Evolutionary conservation across 2,797 vertebrate genomes (phyloP).

Genomic region (Gobio occitaniae): DNA sequence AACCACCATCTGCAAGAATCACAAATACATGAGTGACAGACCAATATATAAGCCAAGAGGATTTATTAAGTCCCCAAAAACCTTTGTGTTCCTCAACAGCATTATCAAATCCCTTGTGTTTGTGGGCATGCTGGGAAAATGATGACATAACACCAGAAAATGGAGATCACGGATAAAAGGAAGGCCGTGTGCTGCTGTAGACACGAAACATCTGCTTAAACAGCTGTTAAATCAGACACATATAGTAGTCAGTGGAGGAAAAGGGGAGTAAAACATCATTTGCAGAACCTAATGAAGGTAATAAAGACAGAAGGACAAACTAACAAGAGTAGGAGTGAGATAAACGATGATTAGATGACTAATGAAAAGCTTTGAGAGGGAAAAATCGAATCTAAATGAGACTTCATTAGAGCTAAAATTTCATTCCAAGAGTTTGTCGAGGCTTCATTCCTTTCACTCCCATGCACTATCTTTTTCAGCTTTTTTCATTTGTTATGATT

Average conservation of each 20-base stretch:
- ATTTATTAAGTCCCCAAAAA: not conserved
- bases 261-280: not conserved
- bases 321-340: conserved; percentile 9
- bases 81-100: not conserved
- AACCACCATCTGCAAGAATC: conserved; percentile 1
- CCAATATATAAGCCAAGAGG: not conserved
- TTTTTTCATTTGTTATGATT: not conserved
- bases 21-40: conserved; percentile 26
- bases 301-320: conserved; percentile 2
- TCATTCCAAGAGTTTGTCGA: not conserved
- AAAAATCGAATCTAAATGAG: conserved; percentile 8
- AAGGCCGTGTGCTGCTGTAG: conserved; percentile 1
- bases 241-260: conserved; percentile 3
- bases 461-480: too few species aligned
- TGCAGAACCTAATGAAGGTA: conserved; percentile 14
- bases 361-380: not conserved
- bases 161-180: not conserved
- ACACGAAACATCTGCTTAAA: conserved; percentile 17
- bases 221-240: conserved; percentile 10
- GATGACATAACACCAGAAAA: conserved; percentile 26
- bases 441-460: conserved; percentile 1
- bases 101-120: not conserved
- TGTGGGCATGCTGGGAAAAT: not conserved
- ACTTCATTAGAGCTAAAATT: not conserved
- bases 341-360: conserved; percentile 20